phyloP scores from a whole-genome alignment of 1,140 invertebrate genomes.

The Homarus americanus region DNA sequence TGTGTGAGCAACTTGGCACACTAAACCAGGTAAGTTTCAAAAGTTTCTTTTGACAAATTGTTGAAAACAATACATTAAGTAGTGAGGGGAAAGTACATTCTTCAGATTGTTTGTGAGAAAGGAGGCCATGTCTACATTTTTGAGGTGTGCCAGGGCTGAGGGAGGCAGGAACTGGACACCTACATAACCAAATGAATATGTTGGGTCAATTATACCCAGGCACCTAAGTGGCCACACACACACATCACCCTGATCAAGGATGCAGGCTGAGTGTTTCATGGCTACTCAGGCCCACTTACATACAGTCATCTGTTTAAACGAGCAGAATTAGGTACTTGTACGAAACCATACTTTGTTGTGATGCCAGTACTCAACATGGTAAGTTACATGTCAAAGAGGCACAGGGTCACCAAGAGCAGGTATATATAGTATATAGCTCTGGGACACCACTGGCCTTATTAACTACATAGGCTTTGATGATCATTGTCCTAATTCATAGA shows the following conservation, averaged over 20 bases:
- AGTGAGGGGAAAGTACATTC: conserved; percentile 10
- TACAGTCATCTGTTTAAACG: conserved; percentile 27
- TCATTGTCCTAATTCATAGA: not conserved
- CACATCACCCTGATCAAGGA: conserved; percentile 4
- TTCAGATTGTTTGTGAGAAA: not conserved
- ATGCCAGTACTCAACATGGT: conserved; percentile 10
- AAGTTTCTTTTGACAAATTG: not conserved
- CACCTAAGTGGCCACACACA: conserved; percentile 15
- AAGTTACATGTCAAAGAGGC: not conserved
- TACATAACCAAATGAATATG: not conserved
- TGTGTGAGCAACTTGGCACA: conserved; percentile 36
- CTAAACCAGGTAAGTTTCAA: conserved; percentile 18
- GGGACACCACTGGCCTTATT: not conserved
- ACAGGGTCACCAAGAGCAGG: not conserved
- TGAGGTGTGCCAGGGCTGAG: conserved; percentile 17
- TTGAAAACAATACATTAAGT: not conserved
- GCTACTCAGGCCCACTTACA: conserved; percentile 4
- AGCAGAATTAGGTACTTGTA: conserved; percentile 19
- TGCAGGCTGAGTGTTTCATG: conserved; percentile 7
- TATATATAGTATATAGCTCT: conserved; percentile 14
- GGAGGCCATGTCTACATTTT: conserved; percentile 14
- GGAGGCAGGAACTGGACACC: conserved; percentile 16
- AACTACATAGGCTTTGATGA: not conserved
- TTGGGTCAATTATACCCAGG: conserved; percentile 5
- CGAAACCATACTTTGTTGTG: conserved; percentile 6